Evolutionary conservation across 2,113 vertebrate genomes (phyloP).

Genomic region (Desmodus rotundus): DNA sequence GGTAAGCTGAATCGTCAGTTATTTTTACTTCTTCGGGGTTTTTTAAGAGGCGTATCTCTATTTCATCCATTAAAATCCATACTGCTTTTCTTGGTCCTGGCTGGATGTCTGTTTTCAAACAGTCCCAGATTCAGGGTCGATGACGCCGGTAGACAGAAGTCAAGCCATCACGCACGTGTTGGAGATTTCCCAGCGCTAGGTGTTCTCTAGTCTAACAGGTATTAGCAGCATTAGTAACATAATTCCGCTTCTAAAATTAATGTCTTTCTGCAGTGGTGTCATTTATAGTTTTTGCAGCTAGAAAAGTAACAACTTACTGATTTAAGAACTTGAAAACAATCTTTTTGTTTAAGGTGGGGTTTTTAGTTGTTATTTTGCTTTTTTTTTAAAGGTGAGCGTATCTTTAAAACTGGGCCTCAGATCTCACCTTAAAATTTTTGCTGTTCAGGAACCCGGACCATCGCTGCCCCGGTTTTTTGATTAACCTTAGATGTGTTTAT

Average conservation of each 20-base stretch:
- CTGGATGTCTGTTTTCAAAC: background rate
- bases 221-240: background rate
- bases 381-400: background rate
- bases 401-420: constrained; percentile 16
- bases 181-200: background rate
- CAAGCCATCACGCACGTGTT: background rate
- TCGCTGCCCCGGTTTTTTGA: background rate
- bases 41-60: background rate
- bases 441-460: background rate
- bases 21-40: background rate
- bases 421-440: background rate
- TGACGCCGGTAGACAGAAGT: background rate
- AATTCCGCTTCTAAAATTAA: background rate
- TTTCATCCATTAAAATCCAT: background rate
- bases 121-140: background rate
- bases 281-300: background rate
- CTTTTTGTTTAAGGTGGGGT: background rate
- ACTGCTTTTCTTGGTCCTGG: background rate
- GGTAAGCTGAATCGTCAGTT: constrained; percentile 78
- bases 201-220: background rate
- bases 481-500: background rate
- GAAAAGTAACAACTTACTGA: background rate
- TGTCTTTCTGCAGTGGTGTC: background rate
- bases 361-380: background rate
- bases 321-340: background rate